Evolutionary conservation across 1,140 invertebrate species (phyloP).

Genomic region (Ceratitis capitata): DNA sequence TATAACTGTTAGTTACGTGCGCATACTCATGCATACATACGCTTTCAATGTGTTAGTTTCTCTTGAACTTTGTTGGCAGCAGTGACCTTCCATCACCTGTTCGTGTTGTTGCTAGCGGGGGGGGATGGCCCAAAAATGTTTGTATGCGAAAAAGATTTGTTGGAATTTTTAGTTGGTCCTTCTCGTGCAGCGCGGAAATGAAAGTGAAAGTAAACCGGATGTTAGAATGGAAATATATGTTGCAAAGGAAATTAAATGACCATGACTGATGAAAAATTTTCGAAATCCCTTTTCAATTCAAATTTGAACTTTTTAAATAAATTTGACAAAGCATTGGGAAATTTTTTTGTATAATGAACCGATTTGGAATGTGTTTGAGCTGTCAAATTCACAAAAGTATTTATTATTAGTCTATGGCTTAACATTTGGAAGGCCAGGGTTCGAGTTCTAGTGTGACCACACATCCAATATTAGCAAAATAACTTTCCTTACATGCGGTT

Average conservation of each 20-base stretch:
- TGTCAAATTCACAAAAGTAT: too few species aligned
- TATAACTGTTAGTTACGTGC: background rate
- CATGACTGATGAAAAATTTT: background rate
- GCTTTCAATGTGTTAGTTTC: background rate
- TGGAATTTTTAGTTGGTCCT: too few species aligned
- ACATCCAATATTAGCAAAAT: too few species aligned
- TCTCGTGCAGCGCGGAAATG: background rate
- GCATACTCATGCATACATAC: background rate
- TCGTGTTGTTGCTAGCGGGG: too few species aligned
- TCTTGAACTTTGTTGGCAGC: slow-evolving; percentile 11
- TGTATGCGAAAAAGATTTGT: slow-evolving; percentile 12
- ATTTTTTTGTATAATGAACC: too few species aligned
- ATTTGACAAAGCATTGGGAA: too few species aligned
- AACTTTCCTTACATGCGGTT: too few species aligned
- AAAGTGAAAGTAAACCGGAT: slow-evolving; percentile 6
- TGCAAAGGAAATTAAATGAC: background rate
- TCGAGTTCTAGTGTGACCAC: too few species aligned
- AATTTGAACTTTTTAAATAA: background rate
- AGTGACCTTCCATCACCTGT: background rate
- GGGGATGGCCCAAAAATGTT: too few species aligned
- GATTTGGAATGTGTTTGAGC: too few species aligned
- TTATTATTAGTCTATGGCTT: too few species aligned
- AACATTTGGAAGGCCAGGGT: too few species aligned
- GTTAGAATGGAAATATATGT: background rate
- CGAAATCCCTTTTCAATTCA: background rate